A percentile compares a stretch with the other conserved stretches of the same genome.
Conservation (phyloP, 2,113 vertebrate species). For the Otocyon megalotis region DNA sequence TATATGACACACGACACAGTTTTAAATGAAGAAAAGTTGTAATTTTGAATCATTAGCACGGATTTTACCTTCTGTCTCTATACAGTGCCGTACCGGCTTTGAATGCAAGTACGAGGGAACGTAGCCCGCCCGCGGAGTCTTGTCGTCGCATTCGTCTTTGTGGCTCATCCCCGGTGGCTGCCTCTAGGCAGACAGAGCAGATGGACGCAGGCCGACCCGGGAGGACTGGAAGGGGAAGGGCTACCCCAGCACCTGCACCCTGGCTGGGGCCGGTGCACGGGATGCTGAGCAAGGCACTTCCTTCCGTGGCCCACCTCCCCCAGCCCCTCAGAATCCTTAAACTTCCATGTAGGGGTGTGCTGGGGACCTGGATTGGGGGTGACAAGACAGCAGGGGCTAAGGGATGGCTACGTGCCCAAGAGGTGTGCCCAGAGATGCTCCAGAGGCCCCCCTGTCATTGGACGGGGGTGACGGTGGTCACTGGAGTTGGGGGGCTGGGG, state of each 20-base stretch:
- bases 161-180: too few species aligned
- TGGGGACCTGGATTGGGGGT: background rate
- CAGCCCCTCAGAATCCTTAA: background rate
- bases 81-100: rapidly evolving
- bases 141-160: rapidly evolving
- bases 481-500: rapidly evolving
- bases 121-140: background rate
- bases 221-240: background rate
- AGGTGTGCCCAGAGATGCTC: background rate
- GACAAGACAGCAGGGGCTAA: rapidly evolving
- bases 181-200: rapidly evolving
- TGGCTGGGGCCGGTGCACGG: rapidly evolving
- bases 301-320: rapidly evolving
- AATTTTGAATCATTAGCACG: background rate
- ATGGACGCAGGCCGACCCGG: rapidly evolving
- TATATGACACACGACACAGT: background rate
- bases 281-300: background rate
- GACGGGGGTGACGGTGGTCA: rapidly evolving
- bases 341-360: rapidly evolving
- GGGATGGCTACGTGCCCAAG: rapidly evolving
- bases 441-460: rapidly evolving
- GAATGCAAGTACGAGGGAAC: background rate
- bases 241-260: too few species aligned
- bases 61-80: background rate
- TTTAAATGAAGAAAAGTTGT: background rate